A percentile compares a stretch with the other conserved stretches of the same genome.
Evolutionary conservation across 2,113 vertebrate species (phyloP).

Genomic region (Ailuropoda melanoleuca): DNA sequence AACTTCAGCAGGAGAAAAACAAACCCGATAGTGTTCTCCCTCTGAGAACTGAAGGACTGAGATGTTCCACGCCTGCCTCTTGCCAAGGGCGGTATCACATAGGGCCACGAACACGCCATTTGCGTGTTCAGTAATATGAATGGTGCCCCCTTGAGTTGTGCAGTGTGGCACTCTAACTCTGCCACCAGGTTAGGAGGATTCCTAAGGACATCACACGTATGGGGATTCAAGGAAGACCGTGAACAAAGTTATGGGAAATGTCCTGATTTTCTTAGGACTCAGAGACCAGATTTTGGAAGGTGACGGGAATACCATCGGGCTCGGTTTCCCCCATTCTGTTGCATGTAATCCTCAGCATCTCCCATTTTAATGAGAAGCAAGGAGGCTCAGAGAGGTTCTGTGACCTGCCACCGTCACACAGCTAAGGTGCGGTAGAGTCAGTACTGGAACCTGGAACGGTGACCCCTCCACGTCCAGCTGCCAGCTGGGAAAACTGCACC

Average conservation of each 20-base stretch:
- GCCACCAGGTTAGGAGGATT: neutral
- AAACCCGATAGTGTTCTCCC: neutral
- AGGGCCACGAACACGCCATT: neutral
- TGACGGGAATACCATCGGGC: neutral
- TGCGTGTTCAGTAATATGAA: accelerated
- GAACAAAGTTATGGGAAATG: neutral
- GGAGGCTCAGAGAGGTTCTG: neutral
- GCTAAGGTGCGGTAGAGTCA: neutral
- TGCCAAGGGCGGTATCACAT: accelerated
- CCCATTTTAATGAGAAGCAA: neutral
- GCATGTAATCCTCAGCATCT: neutral
- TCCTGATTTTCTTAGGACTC: neutral
- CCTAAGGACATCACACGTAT: neutral
- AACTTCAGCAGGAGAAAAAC: conserved; percentile 2
- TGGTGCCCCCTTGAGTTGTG: neutral
- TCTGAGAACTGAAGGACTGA: neutral
- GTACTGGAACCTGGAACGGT: neutral
- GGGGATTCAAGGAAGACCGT: neutral
- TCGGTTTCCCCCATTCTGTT: neutral
- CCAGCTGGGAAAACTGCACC: neutral
- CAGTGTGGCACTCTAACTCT: neutral
- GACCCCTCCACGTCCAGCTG: neutral
- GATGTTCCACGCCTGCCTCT: neutral
- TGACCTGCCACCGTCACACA: neutral
- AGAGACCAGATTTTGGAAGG: neutral